Percentiles rank a stretch among this genome's conserved stretches.
Conservation (phyloP, 2,888 invertebrate species). For the Leucophora obtusa region DNA sequence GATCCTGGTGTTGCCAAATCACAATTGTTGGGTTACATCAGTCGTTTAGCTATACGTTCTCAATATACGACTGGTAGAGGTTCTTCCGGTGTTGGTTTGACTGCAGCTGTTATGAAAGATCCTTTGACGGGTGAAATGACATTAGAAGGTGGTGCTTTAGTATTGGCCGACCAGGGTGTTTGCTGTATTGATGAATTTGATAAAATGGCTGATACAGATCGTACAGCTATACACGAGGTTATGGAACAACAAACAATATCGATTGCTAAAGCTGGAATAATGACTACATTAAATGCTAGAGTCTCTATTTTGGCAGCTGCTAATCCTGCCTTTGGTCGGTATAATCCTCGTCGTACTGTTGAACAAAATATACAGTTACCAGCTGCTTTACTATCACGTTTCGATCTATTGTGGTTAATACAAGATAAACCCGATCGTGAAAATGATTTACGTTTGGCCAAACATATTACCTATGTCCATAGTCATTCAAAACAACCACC, state of each 20-base stretch:
- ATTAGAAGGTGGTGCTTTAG: constrained; percentile 97
- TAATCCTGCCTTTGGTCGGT: constrained; percentile 98
- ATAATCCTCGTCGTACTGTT: constrained; percentile 95
- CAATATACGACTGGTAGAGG: constrained; percentile 98
- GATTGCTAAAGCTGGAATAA: constrained; percentile 99
- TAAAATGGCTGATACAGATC: constrained; percentile 97
- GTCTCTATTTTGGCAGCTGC: constrained; percentile 99
- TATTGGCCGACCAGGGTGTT: constrained; percentile 96
- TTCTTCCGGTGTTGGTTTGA: constrained; percentile 98
- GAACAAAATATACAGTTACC: constrained; percentile 99
- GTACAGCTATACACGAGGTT: constrained; percentile 97
- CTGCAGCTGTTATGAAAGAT: constrained; percentile 98
- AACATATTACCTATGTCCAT: constrained; percentile 99
- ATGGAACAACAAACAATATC: constrained; percentile 99
- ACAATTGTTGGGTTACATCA: constrained; percentile 96
- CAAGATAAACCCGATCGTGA: constrained; percentile 88
- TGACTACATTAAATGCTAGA: constrained; percentile 98
- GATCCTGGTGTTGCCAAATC: constrained; percentile 99
- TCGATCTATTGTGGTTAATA: constrained; percentile 97
- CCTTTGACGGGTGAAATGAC: constrained; percentile 98
- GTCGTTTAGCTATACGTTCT: constrained; percentile 93
- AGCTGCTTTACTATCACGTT: constrained; percentile 96
- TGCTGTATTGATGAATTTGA: constrained; percentile 99
- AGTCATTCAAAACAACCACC: constrained; percentile 94
- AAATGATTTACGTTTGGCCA: constrained; percentile 89